Conservation (phyloP, 2,888 invertebrate species). For the Parthenolecanium corni region DNA sequence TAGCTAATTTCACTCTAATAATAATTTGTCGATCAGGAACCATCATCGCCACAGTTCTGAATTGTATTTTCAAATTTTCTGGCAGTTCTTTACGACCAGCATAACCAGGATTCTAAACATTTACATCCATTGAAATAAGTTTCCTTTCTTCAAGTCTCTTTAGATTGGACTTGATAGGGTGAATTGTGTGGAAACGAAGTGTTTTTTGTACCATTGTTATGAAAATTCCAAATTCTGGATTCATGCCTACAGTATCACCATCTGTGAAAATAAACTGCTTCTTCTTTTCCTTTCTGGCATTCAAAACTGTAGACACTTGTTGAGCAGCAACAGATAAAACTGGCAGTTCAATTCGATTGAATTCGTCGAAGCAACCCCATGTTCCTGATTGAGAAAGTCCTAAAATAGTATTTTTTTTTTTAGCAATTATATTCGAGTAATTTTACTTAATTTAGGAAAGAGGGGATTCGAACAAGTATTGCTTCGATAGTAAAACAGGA, state of each 20-base stretch:
- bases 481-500: too few relatives aligned
- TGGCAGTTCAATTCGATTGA: constrained; percentile 87
- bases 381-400: constrained; percentile 88
- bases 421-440: too few relatives aligned
- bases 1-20: constrained; percentile 88
- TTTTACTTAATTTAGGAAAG: too few relatives aligned
- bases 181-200: too few relatives aligned
- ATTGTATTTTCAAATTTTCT: constrained; percentile 94
- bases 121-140: too few relatives aligned
- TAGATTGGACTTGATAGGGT: too few relatives aligned
- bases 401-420: constrained; percentile 34
- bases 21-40: constrained; percentile 95
- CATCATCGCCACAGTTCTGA: constrained; percentile 98
- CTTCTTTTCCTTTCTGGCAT: constrained; percentile 86
- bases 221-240: constrained; percentile 92
- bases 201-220: constrained; percentile 77
- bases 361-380: constrained; percentile 98
- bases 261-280: constrained; percentile 87
- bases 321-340: constrained; percentile 92
- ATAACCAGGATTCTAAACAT: constrained; percentile 81
- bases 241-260: constrained; percentile 84
- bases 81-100: constrained; percentile 92
- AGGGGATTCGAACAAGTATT: too few relatives aligned
- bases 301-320: constrained; percentile 85
- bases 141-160: too few relatives aligned